Base-by-base conservation (phyloP, 2,797 vertebrate species). In the Falco biarmicus region DNA sequence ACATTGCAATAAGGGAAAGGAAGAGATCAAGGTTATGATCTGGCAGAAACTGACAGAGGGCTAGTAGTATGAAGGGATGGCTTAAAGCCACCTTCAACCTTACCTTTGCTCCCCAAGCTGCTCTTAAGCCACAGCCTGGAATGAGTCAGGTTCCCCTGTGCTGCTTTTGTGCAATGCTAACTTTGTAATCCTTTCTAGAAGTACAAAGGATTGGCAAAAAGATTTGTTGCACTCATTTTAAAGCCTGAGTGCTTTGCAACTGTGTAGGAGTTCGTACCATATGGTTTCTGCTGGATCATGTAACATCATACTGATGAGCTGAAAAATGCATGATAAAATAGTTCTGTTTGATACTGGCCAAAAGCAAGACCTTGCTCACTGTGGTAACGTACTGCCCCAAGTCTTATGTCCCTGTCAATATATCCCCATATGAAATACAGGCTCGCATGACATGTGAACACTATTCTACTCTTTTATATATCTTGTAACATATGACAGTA, bases 231-330 rank as follows among this genome's bases (percentile, higher is more conserved):
- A 76, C 48, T 94, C 66, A 41, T 91, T 93, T 95, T 90, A 60
- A 93, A 94, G 70, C 63, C 18, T 1, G 2, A 86, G 37, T 53
- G 26, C 43, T 75, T 84, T 56, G 26, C 66, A 91, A 12, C 51
- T 34, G 5, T 34, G 85, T 84, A 79, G 82, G 91, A 90, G 63
- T 87, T 88, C 43, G 43, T 48, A 32, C n/a, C 0, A 1, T 93
- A 79, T 88, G 87, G 47, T 93, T 96, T 90, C 73, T 95, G 84
- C 87, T 93, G 83, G 75, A 53, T 97, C 59, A 51, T 10, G 59
- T 60, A 93, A 64, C 0, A 0, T 90, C 11, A 24, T 48, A 28
- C 39, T 63, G 47, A 53, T 84, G 51, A 65, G 66, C 61, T 91
- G 85, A 91, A 90, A 95, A 89, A 84, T 37, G 47, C 41, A 7